phyloP scores from a whole-genome alignment of 2,888 invertebrate genomes.

The Melanotus villosus region DNA sequence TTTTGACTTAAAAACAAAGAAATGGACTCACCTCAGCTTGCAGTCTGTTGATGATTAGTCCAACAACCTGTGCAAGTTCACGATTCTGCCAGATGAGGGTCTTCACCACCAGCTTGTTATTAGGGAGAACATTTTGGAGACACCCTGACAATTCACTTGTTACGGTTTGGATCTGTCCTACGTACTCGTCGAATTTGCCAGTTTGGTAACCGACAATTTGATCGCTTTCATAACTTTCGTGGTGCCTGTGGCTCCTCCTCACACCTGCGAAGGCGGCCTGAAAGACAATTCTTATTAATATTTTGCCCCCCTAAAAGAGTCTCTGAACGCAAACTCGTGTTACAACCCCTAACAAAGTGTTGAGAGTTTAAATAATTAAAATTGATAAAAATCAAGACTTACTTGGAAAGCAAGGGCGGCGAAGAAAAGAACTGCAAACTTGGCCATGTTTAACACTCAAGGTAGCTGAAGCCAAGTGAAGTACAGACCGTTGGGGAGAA shows the following conservation, averaged over 20 bases:
- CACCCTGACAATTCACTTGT: conserved; percentile 1
- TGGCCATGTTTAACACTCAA: conserved; percentile 50
- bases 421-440: conserved; percentile 50
- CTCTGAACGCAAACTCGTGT: too few species aligned
- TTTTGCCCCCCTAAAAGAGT: too few species aligned
- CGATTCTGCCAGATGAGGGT: conserved; percentile 30
- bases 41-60: conserved; percentile 22
- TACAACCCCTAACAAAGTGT: too few species aligned
- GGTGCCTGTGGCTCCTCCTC: neutral
- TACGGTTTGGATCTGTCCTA: conserved; percentile 12
- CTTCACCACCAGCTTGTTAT: neutral
- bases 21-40: conserved; percentile 5
- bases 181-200: neutral
- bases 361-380: too few species aligned
- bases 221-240: neutral
- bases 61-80: conserved; percentile 12
- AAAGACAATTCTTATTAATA: too few species aligned
- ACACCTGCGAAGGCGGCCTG: conserved; percentile 24
- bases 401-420: conserved; percentile 57
- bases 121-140: conserved; percentile 19
- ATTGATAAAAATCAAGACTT: conserved; percentile 42
- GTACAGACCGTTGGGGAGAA: neutral
- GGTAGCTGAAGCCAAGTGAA: conserved; percentile 10
- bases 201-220: neutral
- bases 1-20: neutral